phyloP scores from a whole-genome alignment of 2,113 vertebrate species.

The Proteles cristata region DNA sequence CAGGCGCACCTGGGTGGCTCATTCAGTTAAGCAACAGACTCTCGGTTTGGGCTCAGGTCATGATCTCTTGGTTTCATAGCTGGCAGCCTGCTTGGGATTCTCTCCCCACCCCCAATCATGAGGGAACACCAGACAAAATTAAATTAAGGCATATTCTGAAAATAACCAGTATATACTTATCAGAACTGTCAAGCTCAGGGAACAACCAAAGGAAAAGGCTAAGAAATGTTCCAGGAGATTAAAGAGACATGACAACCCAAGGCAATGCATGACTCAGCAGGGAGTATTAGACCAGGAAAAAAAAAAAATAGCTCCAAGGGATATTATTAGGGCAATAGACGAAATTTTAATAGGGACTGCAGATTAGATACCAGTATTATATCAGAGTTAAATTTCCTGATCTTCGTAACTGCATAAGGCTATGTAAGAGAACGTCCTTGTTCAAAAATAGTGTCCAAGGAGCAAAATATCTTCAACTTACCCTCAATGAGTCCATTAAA shows the following conservation, averaged over 20 bases:
- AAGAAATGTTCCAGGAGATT: background rate
- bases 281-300: background rate
- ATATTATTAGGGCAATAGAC: background rate
- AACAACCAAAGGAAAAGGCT: background rate
- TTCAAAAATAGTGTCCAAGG: background rate
- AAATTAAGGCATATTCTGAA: background rate
- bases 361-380: background rate
- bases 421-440: background rate
- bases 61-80: too few species aligned
- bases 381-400: background rate
- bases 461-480: background rate
- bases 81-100: too few species aligned
- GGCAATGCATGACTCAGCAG: background rate
- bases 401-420: background rate
- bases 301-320: background rate
- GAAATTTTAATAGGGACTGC: background rate
- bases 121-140: background rate
- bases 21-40: too few species aligned
- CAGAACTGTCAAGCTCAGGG: slow-evolving; percentile 17
- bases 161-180: background rate
- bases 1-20: too few species aligned
- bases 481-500: background rate
- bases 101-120: background rate
- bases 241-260: background rate
- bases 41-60: too few species aligned